Evolutionary conservation across 2,113 vertebrate genomes (phyloP).

Genomic region (Pangasianodon gigas): DNA sequence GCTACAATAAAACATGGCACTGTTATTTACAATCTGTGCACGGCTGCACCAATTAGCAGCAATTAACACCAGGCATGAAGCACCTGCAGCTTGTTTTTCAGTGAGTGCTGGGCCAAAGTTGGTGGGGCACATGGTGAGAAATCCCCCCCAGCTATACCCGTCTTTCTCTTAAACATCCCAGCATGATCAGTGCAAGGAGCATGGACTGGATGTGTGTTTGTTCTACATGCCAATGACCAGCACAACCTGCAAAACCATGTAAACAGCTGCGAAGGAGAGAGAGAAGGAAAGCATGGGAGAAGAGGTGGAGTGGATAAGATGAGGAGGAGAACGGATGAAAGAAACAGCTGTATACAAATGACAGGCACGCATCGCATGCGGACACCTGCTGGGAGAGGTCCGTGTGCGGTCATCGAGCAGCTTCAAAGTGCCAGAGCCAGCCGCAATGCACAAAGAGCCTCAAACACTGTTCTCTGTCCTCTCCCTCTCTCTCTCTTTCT

Average conservation of each 20-base stretch:
- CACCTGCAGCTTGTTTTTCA: constrained; percentile 68
- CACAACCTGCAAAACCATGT: neutral
- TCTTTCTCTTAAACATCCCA: constrained; percentile 28
- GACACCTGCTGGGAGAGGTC: constrained; percentile 60
- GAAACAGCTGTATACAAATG: constrained; percentile 81
- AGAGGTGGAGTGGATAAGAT: constrained; percentile 36
- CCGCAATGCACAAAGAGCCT: constrained; percentile 70
- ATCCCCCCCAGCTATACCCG: neutral
- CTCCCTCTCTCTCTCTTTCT: constrained; percentile 48
- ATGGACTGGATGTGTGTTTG: constrained; percentile 27
- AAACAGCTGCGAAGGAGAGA: neutral
- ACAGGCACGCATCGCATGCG: constrained; percentile 63
- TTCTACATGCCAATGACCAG: constrained; percentile 42
- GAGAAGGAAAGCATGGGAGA: constrained; percentile 48
- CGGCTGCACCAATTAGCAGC: constrained; percentile 78
- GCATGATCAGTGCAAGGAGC: constrained; percentile 17
- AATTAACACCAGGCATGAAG: constrained; percentile 75
- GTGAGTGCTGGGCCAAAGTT: constrained; percentile 66
- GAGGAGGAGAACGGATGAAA: constrained; percentile 69
- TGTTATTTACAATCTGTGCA: constrained; percentile 63
- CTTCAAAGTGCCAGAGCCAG: constrained; percentile 81
- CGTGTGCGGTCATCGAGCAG: constrained; percentile 85
- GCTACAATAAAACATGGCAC: constrained; percentile 35
- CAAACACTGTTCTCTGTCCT: constrained; percentile 30
- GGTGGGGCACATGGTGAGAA: constrained; percentile 55